phyloP scores from a whole-genome alignment of 1,140 invertebrate species.

The Drosophila navojoa region DNA sequence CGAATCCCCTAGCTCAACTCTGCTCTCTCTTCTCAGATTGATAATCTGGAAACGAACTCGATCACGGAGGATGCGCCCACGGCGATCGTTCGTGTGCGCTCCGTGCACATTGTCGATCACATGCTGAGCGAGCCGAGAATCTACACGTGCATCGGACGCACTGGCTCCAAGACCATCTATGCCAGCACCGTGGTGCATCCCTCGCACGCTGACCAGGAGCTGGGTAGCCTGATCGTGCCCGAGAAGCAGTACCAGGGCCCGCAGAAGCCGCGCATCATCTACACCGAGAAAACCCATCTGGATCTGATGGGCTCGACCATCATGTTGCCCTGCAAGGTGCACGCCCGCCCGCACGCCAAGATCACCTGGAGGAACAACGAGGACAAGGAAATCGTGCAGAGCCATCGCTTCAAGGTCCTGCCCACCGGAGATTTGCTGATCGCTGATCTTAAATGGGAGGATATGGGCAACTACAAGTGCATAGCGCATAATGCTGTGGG shows the following conservation, averaged over 20 bases:
- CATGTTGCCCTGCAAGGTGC: conserved; percentile 88
- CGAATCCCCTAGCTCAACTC: neutral
- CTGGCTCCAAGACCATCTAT: conserved; percentile 85
- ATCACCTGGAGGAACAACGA: conserved; percentile 88
- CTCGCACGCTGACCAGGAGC: conserved; percentile 37
- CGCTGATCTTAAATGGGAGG: conserved; percentile 87
- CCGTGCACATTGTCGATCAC: conserved; percentile 86
- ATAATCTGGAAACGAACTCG: conserved; percentile 84
- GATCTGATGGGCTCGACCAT: conserved; percentile 87
- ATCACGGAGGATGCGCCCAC: conserved; percentile 84
- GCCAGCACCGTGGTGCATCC: conserved; percentile 85
- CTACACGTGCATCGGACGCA: conserved; percentile 90
- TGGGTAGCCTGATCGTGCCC: conserved; percentile 44
- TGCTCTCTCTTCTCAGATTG: conserved; percentile 43
- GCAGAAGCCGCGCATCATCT: conserved; percentile 85
- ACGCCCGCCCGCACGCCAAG: conserved; percentile 87
- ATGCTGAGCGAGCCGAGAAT: conserved; percentile 64
- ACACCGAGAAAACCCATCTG: conserved; percentile 85
- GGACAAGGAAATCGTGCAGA: conserved; percentile 84
- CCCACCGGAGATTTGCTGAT: conserved; percentile 90
- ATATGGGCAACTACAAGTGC: conserved; percentile 93
- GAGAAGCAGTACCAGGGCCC: conserved; percentile 77
- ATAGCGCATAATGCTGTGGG: conserved; percentile 88
- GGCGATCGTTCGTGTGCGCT: conserved; percentile 87
- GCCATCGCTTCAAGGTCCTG: conserved; percentile 85